Evolutionary conservation across 2,888 invertebrate genomes (phyloP), one percentile per base, ranked within the genome.

Genomic region (Orthosia cruda): DNA sequence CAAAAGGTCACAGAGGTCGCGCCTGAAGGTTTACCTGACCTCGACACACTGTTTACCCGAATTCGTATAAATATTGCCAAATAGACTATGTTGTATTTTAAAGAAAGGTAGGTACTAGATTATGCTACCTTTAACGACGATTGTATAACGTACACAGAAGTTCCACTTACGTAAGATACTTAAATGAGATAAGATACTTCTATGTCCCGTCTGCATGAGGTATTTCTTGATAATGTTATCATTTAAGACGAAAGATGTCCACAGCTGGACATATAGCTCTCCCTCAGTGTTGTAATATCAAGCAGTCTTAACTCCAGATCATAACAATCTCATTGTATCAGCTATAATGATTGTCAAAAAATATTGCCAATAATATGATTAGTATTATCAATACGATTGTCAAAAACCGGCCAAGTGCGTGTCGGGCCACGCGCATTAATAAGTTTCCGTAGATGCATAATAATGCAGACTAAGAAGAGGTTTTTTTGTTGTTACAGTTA

Each of bases 31-130:
- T 58, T 4, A 3, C n/a, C 3, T 26, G 70, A 81, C 82, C 88
- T 84, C 73, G 80, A 74, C 88, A 73, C 61, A 71, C 55, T 79
- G 83, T 85, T 75, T 71, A 78, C 78, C 61, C 58, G 73, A 72
- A 78, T 80, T 77, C 61, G 59, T 68, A 73, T 66, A 81, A 68
- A 73, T 69, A 84, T 86, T 86, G 69, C 80, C 57, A 79, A 85
- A 86, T 61, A 80, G 13, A 32, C 50, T 23, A 50, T n/a, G 16
- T 12, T 18, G 13, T 16, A 40, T 40, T 40, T 40, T 40, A 40
- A 40, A 40, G 40, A 40, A 40, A 40, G 40, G 40, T 40, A 40
- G 7, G 40, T 40, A 40, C 9, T 61, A 74, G 9, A 32, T 47
- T 20, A 54, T n/a, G 15, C 32, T 40, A 55, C 55, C 13, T 45